These are phyloP conservation scores for Leptinotarsa undecemlineata DNA, from an alignment of 1,140 invertebrate genomes.

Conservation along the genomic window DNA sequence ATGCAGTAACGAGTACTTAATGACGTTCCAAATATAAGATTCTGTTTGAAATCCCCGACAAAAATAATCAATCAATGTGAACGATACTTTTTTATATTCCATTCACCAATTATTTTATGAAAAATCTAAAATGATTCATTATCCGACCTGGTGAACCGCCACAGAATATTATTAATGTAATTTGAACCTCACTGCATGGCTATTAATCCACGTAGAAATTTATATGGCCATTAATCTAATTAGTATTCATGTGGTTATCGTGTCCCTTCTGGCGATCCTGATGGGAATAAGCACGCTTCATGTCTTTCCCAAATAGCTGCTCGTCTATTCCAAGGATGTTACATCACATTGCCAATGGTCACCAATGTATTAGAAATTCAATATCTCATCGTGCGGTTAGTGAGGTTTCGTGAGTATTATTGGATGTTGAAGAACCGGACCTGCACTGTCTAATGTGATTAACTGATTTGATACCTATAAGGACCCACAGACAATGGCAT, in stretches of 20 bases:
- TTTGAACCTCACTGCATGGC: slow-evolving; percentile 1
- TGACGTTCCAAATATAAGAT: too few species aligned
- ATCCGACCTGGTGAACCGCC: not conserved
- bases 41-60: too few species aligned
- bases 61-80: too few species aligned
- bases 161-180: not conserved
- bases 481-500: too few species aligned
- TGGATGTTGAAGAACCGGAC: too few species aligned
- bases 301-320: not conserved
- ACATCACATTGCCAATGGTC: not conserved
- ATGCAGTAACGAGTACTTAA: too few species aligned
- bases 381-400: too few species aligned
- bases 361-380: too few species aligned
- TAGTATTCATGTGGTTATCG: slow-evolving; percentile 2
- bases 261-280: not conserved
- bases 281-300: not conserved
- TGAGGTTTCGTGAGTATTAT: too few species aligned
- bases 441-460: too few species aligned
- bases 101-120: not conserved
- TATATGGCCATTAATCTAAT: slow-evolving; percentile 6
- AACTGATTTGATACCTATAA: too few species aligned
- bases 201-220: not conserved
- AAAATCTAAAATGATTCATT: not conserved
- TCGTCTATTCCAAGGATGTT: not conserved
- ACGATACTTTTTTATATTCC: too few species aligned